These are phyloP conservation scores for Caenorhabditis plicata DNA, from an alignment of 2,888 invertebrate genomes.

Conservation along the genomic window DNA sequence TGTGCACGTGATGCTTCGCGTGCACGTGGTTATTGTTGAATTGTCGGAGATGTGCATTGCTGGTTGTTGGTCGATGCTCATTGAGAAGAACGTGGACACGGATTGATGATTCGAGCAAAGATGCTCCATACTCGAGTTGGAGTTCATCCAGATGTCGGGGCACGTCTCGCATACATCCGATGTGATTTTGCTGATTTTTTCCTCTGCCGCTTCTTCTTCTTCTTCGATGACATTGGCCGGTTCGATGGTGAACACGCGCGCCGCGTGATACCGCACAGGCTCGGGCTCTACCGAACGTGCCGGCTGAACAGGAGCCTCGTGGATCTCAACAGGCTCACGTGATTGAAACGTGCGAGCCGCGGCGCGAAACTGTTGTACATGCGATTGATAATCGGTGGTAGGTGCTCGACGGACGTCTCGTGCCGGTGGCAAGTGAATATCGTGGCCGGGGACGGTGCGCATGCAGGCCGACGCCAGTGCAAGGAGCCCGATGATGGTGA, in stretches of 20 bases:
- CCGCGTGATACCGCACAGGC: no score
- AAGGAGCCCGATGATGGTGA: constrained; percentile 17
- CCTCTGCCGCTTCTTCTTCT: constrained; percentile 8
- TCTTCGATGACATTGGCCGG: no score
- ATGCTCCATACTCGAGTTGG: constrained; percentile 15
- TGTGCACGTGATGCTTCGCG: constrained; percentile 25
- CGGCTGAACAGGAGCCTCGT: no score
- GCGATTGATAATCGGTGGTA: constrained; percentile 13
- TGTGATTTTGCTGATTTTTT: constrained; percentile 15
- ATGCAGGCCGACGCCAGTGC: constrained; percentile 14
- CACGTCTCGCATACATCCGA: constrained; percentile 38
- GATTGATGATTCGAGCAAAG: constrained; percentile 33
- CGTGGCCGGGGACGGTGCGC: constrained; percentile 6
- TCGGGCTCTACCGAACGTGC: no score
- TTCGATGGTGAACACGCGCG: no score
- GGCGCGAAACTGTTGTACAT: constrained; percentile 21
- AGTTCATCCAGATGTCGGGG: constrained; percentile 29
- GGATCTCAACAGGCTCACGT: background rate
- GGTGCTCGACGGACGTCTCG: background rate
- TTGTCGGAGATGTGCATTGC: constrained; percentile 14
- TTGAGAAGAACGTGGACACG: constrained; percentile 30
- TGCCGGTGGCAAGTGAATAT: background rate
- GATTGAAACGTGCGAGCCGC: background rate
- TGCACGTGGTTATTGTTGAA: constrained; percentile 24
- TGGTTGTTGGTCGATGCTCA: constrained; percentile 25